phyloP scores from a whole-genome alignment of 1,140 invertebrate genomes.

The Lycorma delicatula region DNA sequence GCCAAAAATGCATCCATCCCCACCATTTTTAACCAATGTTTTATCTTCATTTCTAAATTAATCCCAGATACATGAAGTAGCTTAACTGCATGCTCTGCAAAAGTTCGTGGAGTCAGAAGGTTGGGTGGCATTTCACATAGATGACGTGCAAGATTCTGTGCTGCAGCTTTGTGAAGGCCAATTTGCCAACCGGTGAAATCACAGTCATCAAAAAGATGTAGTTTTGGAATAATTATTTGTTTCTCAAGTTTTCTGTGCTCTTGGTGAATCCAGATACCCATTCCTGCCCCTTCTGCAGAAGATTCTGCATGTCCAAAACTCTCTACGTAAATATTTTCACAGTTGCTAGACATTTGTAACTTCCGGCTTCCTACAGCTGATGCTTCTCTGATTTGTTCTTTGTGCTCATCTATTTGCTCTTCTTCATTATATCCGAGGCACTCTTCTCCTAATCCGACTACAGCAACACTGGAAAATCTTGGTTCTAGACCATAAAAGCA shows the following conservation, averaged over 20 bases:
- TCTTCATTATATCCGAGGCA: conserved; percentile 36
- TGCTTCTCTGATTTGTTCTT: conserved; percentile 41
- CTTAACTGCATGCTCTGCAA: conserved; percentile 44
- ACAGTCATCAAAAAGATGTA: conserved; percentile 30
- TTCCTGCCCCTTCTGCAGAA: conserved; percentile 42
- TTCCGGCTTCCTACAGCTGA: conserved; percentile 43
- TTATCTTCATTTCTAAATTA: conserved; percentile 43
- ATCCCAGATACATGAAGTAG: conserved; percentile 40
- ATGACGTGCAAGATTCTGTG: conserved; percentile 51
- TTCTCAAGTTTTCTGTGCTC: conserved; percentile 41
- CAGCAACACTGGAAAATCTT: conserved; percentile 37
- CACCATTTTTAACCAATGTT: conserved; percentile 48
- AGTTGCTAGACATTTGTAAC: conserved; percentile 35
- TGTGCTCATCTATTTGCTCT: conserved; percentile 42
- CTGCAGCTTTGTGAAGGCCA: conserved; percentile 46
- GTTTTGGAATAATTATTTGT: conserved; percentile 32
- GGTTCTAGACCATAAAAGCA: conserved; percentile 38
- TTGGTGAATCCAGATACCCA: conserved; percentile 42
- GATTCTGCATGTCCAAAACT: conserved; percentile 44
- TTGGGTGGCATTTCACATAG: conserved; percentile 58
- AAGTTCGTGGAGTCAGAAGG: conserved; percentile 51
- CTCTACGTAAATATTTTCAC: conserved; percentile 40
- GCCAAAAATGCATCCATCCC: conserved; percentile 55
- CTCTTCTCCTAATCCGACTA: conserved; percentile 42
- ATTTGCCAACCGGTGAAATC: conserved; percentile 45